Conservation (phyloP, 2,888 invertebrate genomes). For the Acleris holmiana region DNA sequence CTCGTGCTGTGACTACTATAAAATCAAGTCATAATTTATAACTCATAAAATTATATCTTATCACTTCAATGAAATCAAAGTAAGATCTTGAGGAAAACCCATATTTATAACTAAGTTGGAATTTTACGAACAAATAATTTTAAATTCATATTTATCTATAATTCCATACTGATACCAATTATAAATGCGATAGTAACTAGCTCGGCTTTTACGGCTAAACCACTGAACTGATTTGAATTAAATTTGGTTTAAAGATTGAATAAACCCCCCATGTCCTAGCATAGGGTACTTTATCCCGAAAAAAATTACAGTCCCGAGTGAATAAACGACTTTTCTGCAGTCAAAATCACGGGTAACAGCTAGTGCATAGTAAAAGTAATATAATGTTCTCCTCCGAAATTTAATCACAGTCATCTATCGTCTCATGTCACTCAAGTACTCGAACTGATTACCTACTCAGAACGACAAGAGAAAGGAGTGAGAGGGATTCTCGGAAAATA, state of each 20-base stretch:
- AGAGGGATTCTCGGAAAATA: conserved; percentile 14
- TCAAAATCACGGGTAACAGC: too few species aligned
- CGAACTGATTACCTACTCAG: neutral
- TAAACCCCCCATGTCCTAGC: too few species aligned
- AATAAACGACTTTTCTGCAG: too few species aligned
- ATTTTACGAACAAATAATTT: neutral
- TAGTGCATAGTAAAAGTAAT: neutral
- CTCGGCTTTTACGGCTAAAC: too few species aligned
- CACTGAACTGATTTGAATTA: too few species aligned
- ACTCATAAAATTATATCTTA: neutral
- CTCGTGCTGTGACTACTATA: conserved; percentile 10
- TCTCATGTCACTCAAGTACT: conserved; percentile 9
- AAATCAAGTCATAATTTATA: neutral
- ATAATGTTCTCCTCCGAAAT: neutral
- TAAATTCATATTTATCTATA: too few species aligned
- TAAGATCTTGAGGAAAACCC: conserved; percentile 2
- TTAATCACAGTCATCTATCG: neutral
- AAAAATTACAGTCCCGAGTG: too few species aligned
- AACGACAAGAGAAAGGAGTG: conserved; percentile 27
- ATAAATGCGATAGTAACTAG: too few species aligned
- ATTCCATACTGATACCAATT: too few species aligned
- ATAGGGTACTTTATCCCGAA: too few species aligned
- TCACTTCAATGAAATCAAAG: conserved; percentile 4
- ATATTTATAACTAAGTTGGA: conserved; percentile 3
- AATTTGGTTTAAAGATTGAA: too few species aligned